These are phyloP conservation scores for Takifugu flavidus DNA, from an alignment of 2,113 vertebrate genomes.

Conservation along the genomic window DNA sequence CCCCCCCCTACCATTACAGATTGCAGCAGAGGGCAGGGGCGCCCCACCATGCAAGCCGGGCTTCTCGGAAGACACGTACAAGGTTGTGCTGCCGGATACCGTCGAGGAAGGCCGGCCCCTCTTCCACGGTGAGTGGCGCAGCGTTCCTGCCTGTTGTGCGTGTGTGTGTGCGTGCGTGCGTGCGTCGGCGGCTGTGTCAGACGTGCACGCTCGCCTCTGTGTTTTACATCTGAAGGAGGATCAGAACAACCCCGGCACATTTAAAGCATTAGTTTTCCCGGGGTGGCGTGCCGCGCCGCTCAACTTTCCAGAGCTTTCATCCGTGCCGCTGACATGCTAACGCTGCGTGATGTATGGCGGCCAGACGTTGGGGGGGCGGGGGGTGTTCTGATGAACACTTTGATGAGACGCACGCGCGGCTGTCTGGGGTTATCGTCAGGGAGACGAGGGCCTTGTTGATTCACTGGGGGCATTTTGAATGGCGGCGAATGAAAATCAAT, in stretches of 20 bases:
- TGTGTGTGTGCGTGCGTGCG: slow-evolving; percentile 11
- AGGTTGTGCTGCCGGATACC: slow-evolving; percentile 80
- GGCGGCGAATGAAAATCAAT: slow-evolving; percentile 34
- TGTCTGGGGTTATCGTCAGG: slow-evolving; percentile 15
- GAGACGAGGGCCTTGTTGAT: slow-evolving; percentile 17
- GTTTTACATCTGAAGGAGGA: slow-evolving; percentile 57
- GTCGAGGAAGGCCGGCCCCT: slow-evolving; percentile 85
- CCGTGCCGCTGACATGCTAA: slow-evolving; percentile 26
- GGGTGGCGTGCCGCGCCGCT: slow-evolving; percentile 53
- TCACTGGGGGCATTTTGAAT: slow-evolving; percentile 8
- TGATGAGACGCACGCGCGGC: slow-evolving; percentile 8
- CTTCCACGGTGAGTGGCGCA: slow-evolving; percentile 82
- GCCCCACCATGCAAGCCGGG: slow-evolving; percentile 86
- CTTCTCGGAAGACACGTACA: slow-evolving; percentile 93
- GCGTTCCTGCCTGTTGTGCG: slow-evolving; percentile 37
- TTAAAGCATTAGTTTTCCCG: slow-evolving; percentile 69
- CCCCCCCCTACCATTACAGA: slow-evolving; percentile 77
- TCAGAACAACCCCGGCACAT: slow-evolving; percentile 65
- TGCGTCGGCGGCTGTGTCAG: slow-evolving; percentile 20
- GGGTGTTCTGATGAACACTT: slow-evolving; percentile 18
- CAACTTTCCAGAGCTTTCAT: slow-evolving; percentile 41
- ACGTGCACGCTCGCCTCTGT: slow-evolving; percentile 19
- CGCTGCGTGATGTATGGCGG: slow-evolving; percentile 8
- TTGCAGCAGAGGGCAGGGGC: slow-evolving; percentile 84
- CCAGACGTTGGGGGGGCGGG: background rate